Evolutionary conservation across 35 echinoderm and acorn worm genomes (phyloP).

Genomic region (Heliocidaris tuberculata): DNA sequence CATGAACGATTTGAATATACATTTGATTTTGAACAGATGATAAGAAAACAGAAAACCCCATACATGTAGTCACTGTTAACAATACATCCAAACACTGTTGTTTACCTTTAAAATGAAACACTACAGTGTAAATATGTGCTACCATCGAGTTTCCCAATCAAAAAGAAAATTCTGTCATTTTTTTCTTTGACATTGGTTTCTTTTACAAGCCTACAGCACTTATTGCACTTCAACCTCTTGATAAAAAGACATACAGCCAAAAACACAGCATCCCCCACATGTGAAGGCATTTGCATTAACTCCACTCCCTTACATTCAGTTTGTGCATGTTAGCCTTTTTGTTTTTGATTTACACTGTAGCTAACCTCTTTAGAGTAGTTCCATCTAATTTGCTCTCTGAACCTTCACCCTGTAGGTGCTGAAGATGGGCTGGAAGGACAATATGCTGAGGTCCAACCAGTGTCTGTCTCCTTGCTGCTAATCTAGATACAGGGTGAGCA

Average conservation of each 20-base stretch:
- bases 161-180: too few species aligned
- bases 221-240: too few species aligned
- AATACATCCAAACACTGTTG: too few species aligned
- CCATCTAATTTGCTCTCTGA: constrained; percentile 3
- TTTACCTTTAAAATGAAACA: too few species aligned
- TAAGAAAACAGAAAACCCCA: neutral
- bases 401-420: neutral
- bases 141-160: too few species aligned
- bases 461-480: constrained; percentile 34
- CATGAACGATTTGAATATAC: neutral
- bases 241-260: too few species aligned
- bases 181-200: too few species aligned
- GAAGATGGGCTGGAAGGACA: constrained; percentile 9
- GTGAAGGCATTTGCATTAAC: neutral
- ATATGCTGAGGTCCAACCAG: neutral
- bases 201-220: too few species aligned
- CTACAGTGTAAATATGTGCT: too few species aligned
- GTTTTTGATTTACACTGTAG: neutral
- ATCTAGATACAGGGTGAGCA: neutral
- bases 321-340: neutral
- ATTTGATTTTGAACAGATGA: neutral
- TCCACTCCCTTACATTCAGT: neutral
- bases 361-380: neutral
- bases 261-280: too few species aligned
- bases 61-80: too few species aligned